phyloP scores from a whole-genome alignment of 2,797 vertebrate species.

The Steatocranus sp. region DNA sequence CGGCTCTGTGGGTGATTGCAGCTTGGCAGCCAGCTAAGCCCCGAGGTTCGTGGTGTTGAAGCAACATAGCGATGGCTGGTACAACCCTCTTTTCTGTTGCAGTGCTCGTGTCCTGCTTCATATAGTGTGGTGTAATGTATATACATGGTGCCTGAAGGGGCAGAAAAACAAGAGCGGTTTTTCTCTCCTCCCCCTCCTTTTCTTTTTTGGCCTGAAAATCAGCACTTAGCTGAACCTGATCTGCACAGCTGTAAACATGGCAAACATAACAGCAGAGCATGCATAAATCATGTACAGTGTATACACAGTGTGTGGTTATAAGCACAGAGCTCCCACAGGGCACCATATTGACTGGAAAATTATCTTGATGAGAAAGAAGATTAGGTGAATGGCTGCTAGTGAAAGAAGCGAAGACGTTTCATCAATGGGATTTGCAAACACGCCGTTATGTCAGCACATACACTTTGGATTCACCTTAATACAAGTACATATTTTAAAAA shows the following conservation, averaged over 20 bases:
- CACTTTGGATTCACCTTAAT: background rate
- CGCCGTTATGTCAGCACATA: background rate
- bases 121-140: conserved; percentile 13
- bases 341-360: background rate
- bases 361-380: background rate
- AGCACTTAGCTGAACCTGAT: background rate
- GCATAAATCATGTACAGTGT: background rate
- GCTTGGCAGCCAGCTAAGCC: conserved; percentile 61
- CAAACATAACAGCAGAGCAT: background rate
- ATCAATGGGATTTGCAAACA: background rate
- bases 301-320: background rate
- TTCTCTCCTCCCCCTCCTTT: background rate
- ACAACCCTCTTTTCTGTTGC: conserved; percentile 41
- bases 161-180: background rate
- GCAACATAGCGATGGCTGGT: conserved; percentile 43
- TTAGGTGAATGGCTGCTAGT: background rate
- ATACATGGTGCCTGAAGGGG: background rate
- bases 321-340: background rate
- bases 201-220: background rate
- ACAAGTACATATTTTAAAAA: background rate
- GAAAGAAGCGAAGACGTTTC: background rate
- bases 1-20: conserved; percentile 62
- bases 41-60: conserved; percentile 49
- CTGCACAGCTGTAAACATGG: background rate
- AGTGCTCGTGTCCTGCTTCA: conserved; percentile 27